phyloP scores from a whole-genome alignment of 2,113 vertebrate species.

The Lamprotornis superbus region DNA sequence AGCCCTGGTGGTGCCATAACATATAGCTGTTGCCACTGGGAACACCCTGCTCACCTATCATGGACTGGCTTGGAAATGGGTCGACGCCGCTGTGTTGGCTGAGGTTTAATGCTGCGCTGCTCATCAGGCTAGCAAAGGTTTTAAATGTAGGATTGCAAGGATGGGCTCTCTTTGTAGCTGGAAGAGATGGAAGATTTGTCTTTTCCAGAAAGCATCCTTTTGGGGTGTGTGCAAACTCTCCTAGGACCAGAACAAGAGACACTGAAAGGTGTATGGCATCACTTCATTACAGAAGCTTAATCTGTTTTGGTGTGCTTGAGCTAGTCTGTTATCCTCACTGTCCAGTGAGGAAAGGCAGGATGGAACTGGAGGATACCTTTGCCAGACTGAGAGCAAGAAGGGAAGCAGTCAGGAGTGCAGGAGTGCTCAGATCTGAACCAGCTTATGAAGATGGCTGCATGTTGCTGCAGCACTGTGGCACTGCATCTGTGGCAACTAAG shows the following conservation, averaged over 20 bases:
- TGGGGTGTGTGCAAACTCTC: not conserved
- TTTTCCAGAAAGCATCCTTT: not conserved
- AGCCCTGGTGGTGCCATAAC: not conserved
- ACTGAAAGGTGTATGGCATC: not conserved
- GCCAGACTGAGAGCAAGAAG: not conserved
- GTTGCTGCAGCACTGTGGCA: not conserved
- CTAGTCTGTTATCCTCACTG: not conserved
- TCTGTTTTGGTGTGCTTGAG: not conserved
- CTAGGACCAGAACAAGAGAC: not conserved
- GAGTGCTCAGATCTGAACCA: not conserved
- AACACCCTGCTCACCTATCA: not conserved
- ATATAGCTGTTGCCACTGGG: not conserved
- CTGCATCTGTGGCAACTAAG: not conserved
- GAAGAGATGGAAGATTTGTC: not conserved
- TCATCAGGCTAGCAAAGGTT: not conserved
- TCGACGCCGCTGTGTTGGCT: fast-evolving
- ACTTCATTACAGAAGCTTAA: not conserved
- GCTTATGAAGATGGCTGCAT: not conserved
- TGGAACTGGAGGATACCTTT: not conserved
- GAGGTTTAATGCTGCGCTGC: not conserved
- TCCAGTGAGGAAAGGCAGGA: not conserved
- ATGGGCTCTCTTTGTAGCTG: not conserved
- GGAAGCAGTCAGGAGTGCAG: not conserved
- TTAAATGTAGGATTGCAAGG: not conserved
- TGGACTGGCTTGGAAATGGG: not conserved